Conservation (phyloP, 2,113 vertebrate species). For the Nothoprocta perdicaria region DNA sequence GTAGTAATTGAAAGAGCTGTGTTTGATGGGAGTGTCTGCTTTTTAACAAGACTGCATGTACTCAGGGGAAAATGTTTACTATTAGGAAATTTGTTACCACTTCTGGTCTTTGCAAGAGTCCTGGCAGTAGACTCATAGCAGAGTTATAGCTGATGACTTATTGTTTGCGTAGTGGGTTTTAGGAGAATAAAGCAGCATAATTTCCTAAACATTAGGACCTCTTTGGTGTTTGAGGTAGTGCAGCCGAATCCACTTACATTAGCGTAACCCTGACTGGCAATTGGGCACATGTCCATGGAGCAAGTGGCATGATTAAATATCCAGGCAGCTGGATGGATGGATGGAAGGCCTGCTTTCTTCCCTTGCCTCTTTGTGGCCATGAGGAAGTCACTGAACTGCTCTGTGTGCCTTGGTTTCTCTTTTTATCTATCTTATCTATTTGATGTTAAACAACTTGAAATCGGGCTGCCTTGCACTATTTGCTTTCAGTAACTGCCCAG, state of each 20-base stretch:
- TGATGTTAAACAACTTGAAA: background rate
- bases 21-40: background rate
- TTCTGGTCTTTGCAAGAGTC: background rate
- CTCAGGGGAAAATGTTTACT: background rate
- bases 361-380: background rate
- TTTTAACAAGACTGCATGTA: background rate
- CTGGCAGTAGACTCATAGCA: background rate
- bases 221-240: background rate
- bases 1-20: background rate
- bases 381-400: background rate
- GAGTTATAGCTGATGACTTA: background rate
- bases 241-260: background rate
- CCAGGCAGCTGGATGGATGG: background rate
- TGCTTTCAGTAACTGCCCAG: background rate
- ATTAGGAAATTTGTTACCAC: background rate
- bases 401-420: background rate
- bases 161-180: background rate
- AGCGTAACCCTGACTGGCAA: background rate
- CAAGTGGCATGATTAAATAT: background rate
- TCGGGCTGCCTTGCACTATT: background rate
- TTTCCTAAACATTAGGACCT: background rate
- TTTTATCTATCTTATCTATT: background rate
- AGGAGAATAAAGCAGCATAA: background rate
- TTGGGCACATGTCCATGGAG: fast-evolving
- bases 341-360: background rate